Percentiles rank a stretch among this genome's conserved stretches.
These are phyloP conservation scores for Apostichopus californicus DNA, from an alignment of 35 echinoderm and acorn worm genomes.

Conservation along the genomic window DNA sequence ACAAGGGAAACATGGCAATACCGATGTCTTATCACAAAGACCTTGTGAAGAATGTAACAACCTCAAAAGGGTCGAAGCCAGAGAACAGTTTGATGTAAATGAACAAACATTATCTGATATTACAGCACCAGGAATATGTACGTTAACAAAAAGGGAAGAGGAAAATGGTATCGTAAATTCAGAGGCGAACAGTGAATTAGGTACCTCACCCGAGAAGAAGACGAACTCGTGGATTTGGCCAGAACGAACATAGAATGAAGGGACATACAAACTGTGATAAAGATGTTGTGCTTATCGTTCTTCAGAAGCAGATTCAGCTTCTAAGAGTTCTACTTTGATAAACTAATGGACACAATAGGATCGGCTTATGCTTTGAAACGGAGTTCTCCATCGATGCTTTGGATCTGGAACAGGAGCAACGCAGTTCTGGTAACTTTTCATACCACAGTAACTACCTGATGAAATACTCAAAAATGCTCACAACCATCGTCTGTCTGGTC, in stretches of 20 bases:
- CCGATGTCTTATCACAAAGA: neutral
- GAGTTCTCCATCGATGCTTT: slow-evolving; percentile 54
- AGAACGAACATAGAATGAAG: neutral
- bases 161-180: neutral
- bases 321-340: neutral
- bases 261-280: neutral
- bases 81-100: neutral
- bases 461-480: slow-evolving; percentile 51
- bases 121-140: too few relatives aligned
- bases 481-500: slow-evolving; percentile 20
- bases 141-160: too few relatives aligned
- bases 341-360: neutral
- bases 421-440: slow-evolving; percentile 18
- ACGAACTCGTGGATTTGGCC: neutral
- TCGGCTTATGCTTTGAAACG: neutral
- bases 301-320: neutral
- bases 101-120: neutral
- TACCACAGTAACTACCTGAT: neutral
- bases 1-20: neutral
- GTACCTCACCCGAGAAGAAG: neutral
- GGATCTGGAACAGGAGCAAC: slow-evolving; percentile 58
- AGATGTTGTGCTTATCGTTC: neutral
- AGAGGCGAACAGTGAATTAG: neutral
- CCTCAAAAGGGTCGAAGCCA: neutral
- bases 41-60: neutral